Conservation (phyloP, 1,140 invertebrate genomes). For the Lepidurus packardi region DNA sequence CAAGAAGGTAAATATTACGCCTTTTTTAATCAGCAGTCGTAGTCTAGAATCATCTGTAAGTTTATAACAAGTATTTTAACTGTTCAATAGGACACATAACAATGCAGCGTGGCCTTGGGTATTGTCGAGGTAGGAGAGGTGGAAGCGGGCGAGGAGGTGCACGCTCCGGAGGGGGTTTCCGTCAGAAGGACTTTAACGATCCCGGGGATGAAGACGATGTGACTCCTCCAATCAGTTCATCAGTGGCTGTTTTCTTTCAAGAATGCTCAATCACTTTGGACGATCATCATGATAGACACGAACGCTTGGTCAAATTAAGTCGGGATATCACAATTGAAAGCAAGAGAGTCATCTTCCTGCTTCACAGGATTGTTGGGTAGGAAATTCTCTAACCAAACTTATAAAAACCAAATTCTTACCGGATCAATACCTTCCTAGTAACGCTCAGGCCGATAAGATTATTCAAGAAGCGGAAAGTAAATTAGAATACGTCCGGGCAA, state of each 20-base stretch:
- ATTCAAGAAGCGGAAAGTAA: not conserved
- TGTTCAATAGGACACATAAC: not conserved
- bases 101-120: not conserved
- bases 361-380: slow-evolving; percentile 63
- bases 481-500: not conserved
- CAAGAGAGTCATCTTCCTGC: slow-evolving; percentile 79
- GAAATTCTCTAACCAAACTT: not conserved
- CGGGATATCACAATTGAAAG: slow-evolving; percentile 88
- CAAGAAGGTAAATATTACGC: too few species aligned
- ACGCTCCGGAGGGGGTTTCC: not conserved
- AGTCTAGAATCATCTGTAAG: not conserved
- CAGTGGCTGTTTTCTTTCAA: slow-evolving; percentile 54
- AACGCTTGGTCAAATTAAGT: slow-evolving; percentile 73
- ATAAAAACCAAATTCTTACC: slow-evolving; percentile 24
- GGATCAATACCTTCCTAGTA: slow-evolving; percentile 4
- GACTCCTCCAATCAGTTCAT: not conserved
- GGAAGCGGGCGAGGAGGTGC: not conserved
- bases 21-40: too few species aligned
- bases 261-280: slow-evolving; percentile 64
- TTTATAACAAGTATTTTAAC: not conserved
- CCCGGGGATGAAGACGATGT: not conserved
- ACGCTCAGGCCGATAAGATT: not conserved
- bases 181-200: not conserved
- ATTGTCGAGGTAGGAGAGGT: not conserved
- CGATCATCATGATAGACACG: slow-evolving; percentile 73